Percentiles rank a stretch among this genome's conserved stretches.
Evolutionary conservation across 2,113 vertebrate genomes (phyloP).

Genomic region (Alectura lathami): DNA sequence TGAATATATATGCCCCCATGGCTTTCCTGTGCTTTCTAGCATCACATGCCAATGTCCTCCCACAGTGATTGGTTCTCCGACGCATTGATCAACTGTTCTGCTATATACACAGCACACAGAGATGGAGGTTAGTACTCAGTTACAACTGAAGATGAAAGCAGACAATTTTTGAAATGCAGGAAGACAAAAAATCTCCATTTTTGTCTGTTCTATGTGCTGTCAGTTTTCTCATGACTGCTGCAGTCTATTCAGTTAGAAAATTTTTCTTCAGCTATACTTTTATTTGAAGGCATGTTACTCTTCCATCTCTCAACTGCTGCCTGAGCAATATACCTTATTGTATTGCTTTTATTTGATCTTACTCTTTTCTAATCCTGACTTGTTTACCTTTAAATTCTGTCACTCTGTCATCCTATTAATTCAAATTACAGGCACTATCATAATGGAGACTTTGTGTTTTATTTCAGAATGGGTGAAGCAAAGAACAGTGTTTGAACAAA

Average conservation of each 20-base stretch:
- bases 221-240: not conserved
- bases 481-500: not conserved
- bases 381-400: not conserved
- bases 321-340: not conserved
- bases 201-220: not conserved
- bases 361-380: not conserved
- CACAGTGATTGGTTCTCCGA: not conserved
- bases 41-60: not conserved
- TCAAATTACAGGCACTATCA: not conserved
- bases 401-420: not conserved
- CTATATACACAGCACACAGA: not conserved
- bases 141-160: not conserved
- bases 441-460: accelerated
- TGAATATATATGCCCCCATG: not conserved
- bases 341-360: not conserved
- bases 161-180: not conserved
- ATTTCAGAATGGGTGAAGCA: not conserved
- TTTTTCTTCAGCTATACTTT: too few species aligned
- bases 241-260: not conserved
- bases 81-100: not conserved
- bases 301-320: not conserved
- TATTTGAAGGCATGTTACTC: not conserved
- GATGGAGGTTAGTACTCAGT: not conserved
- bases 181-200: not conserved
- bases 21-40: not conserved